A percentile compares a stretch with the other conserved stretches of the same genome.
Evolutionary conservation across 2,113 vertebrate species (phyloP).

Genomic region (Jacana jacana): DNA sequence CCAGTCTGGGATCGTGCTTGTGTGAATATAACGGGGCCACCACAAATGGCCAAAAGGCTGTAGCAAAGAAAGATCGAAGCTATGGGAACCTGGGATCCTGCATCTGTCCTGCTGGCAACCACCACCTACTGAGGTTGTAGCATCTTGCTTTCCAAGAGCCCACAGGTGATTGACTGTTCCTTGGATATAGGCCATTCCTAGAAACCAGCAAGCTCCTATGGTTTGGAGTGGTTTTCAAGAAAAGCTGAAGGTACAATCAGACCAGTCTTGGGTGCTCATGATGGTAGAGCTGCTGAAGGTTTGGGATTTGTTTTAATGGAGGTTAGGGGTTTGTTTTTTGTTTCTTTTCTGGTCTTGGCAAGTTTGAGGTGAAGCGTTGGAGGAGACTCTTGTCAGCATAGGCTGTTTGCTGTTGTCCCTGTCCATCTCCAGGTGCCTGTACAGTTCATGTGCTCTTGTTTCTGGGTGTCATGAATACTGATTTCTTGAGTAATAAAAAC

Average conservation of each 20-base stretch:
- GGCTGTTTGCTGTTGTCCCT: neutral
- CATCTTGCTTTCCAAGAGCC: neutral
- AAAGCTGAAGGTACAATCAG: neutral
- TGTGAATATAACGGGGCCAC: neutral
- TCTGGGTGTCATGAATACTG: neutral
- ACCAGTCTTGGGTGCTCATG: neutral
- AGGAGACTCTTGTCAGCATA: neutral
- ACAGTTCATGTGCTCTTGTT: neutral
- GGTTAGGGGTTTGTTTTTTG: neutral
- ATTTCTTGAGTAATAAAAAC: neutral
- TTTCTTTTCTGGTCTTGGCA: neutral
- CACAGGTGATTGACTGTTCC: accelerated
- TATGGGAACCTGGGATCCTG: neutral
- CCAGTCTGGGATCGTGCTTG: neutral
- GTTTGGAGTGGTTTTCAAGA: neutral
- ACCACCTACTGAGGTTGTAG: neutral
- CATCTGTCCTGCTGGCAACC: neutral
- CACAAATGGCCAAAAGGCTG: neutral
- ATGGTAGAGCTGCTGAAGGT: neutral
- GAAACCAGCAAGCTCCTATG: neutral
- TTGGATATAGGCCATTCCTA: neutral
- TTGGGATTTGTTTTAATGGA: neutral
- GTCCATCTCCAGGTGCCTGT: neutral
- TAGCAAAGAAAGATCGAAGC: neutral
- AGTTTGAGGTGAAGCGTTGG: neutral